Percentiles rank a stretch among this genome's conserved stretches.
phyloP scores from a whole-genome alignment of 64 coral and sea anemone genomes.

The Platygyra sinensis region DNA sequence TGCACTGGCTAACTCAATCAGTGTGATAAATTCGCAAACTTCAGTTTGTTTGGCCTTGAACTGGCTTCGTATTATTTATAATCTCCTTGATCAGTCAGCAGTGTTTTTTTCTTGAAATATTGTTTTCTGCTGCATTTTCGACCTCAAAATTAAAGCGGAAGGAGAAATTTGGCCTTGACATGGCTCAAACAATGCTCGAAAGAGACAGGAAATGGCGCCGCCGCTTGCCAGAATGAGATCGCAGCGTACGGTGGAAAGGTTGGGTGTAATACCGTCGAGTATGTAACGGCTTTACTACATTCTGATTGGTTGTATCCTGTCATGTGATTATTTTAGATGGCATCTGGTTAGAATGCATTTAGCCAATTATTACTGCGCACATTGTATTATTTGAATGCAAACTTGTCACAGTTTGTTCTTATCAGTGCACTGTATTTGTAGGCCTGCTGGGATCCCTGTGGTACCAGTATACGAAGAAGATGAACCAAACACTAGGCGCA shows the following conservation, averaged over 20 bases:
- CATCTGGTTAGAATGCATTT: no score
- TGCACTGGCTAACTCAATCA: no score
- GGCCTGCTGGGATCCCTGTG: conserved; percentile 88
- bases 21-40: no score
- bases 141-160: not conserved
- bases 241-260: not conserved
- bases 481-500: conserved; percentile 74
- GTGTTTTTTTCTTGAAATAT: no score
- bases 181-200: conserved; percentile 8
- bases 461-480: conserved; percentile 95
- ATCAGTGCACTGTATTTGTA: not conserved
- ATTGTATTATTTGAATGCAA: not conserved
- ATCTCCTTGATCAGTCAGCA: no score
- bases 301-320: no score
- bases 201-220: not conserved
- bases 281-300: not conserved
- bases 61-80: no score
- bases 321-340: no score
- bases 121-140: not conserved
- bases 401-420: not conserved
- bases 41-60: no score
- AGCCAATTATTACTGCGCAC: no score
- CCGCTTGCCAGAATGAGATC: not conserved
- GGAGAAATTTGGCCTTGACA: not conserved
- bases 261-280: not conserved